Conservation (phyloP, 1,140 invertebrate genomes). For the Medauroidea extradentata region DNA sequence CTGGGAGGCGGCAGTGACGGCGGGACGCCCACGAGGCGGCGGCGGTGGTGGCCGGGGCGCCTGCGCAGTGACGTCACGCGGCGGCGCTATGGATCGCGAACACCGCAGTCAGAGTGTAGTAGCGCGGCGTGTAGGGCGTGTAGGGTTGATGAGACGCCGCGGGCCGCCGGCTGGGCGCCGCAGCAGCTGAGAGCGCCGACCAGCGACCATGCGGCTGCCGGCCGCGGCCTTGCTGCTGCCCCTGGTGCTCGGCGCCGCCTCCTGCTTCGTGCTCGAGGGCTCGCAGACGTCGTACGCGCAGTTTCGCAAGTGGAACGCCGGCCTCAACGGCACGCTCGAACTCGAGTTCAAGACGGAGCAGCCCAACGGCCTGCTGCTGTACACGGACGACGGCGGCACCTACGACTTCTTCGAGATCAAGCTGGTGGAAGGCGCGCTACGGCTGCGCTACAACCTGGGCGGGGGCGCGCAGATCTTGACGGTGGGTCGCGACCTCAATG, state of each 20-base stretch:
- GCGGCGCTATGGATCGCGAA: too few relatives aligned
- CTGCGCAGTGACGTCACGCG: too few relatives aligned
- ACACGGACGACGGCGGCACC: slow-evolving; percentile 90
- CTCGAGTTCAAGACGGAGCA: slow-evolving; percentile 90
- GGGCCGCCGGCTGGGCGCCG: neutral
- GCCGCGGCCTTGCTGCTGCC: neutral
- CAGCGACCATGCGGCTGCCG: neutral
- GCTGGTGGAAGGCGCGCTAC: slow-evolving; percentile 82
- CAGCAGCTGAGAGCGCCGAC: neutral
- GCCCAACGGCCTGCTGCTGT: slow-evolving; percentile 82
- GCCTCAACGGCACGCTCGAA: slow-evolving; percentile 79
- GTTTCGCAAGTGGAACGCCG: slow-evolving; percentile 85
- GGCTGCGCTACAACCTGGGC: slow-evolving; percentile 81
- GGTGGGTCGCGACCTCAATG: slow-evolving; percentile 77
- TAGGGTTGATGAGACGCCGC: neutral
- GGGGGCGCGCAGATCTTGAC: slow-evolving; percentile 83
- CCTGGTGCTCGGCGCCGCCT: neutral
- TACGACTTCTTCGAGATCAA: slow-evolving; percentile 95
- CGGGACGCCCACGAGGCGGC: neutral
- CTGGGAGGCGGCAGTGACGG: too few relatives aligned
- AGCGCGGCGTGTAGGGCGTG: too few relatives aligned
- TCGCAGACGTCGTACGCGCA: slow-evolving; percentile 82
- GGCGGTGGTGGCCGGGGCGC: neutral
- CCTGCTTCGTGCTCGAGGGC: slow-evolving; percentile 74
- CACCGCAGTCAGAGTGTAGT: too few relatives aligned